Evolutionary conservation across 2,113 vertebrate species (phyloP), one percentile per base, ranked within the genome.

Genomic region (Hyaena hyaena): DNA sequence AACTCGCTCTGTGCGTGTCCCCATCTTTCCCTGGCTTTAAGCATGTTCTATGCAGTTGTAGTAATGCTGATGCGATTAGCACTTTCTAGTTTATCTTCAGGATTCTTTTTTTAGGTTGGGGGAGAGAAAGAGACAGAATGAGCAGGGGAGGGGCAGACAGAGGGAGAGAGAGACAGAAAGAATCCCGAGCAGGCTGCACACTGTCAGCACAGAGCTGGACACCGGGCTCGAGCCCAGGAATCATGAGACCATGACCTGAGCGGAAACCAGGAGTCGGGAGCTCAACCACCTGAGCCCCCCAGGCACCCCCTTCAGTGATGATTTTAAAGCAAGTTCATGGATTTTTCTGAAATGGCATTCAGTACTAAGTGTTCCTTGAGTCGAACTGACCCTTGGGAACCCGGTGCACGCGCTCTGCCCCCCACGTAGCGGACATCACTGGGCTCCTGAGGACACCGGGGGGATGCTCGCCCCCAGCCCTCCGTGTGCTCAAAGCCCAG

Each of bases 351-450:
- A 66, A 43, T 16, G 48, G 19, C 23, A 1, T 14, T 21, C 33
- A 86, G 17, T 28, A 55, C 28, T 8, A 15, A 33, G 31, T 2
- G 0, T n/a, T 85, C 21, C 14, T 83, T 45, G 35, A 79, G 61
- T 50, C 50, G 12, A 39, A 45, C 33, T 45, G 50, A 63, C 26
- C 45, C 19, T 79, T 63, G 21, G 17, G 61, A 63, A 69, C 31
- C 43, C 3, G 5, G n/a, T 31, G 33, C 28, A 23, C 4, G 17
- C 0, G 0, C 21, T 15, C 15, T 1, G 0, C 45, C 31, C 31
- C 15, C 31, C 23, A 3, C 0, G 19, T 4, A 0, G 28, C 39
- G 0, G 61, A 19, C 1, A 15, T 33, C 0, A 1, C 7, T 11
- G 71, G 48, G 39, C 43, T 43, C 7, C 87, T 1, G 3, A 5